phyloP scores from a whole-genome alignment of 2,797 vertebrate species.

The Arctocebus calabarensis region DNA sequence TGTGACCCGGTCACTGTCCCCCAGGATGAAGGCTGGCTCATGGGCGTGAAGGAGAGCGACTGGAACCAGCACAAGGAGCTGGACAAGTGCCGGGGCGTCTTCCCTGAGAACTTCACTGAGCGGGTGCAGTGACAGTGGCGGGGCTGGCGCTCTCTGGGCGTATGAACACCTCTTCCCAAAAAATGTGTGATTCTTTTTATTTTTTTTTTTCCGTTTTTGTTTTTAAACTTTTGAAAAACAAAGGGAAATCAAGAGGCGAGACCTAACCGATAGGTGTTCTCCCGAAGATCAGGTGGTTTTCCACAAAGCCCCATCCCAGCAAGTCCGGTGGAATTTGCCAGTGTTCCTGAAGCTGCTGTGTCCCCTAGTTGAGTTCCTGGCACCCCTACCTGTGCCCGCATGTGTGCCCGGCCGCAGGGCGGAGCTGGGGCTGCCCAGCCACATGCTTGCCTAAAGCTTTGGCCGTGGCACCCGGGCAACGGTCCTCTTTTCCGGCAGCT shows the following conservation, averaged over 20 bases:
- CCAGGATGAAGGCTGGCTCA: constrained; percentile 99
- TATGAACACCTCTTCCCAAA: constrained; percentile 75
- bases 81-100: constrained; percentile 93
- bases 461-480: constrained; percentile 12
- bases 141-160: constrained; percentile 73
- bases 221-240: constrained; percentile 73
- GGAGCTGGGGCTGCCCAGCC: constrained; percentile 47
- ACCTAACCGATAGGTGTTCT: constrained; percentile 72
- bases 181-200: constrained; percentile 72
- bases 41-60: constrained; percentile 95
- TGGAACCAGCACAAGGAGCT: constrained; percentile 95
- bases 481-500: constrained; percentile 66
- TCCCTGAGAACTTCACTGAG: constrained; percentile 99
- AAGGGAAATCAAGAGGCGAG: constrained; percentile 82
- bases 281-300: constrained; percentile 82
- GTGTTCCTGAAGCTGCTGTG: constrained; percentile 78
- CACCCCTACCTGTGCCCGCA: not conserved
- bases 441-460: constrained; percentile 66
- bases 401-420: constrained; percentile 60
- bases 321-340: constrained; percentile 76
- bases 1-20: not conserved
- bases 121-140: constrained; percentile 90
- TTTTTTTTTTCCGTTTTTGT: constrained; percentile 60
- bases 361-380: constrained; percentile 68
- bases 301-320: constrained; percentile 81